These are phyloP conservation scores for Enteromius trimaculatus DNA, from an alignment of 2,797 vertebrate genomes.

Conservation along the genomic window DNA sequence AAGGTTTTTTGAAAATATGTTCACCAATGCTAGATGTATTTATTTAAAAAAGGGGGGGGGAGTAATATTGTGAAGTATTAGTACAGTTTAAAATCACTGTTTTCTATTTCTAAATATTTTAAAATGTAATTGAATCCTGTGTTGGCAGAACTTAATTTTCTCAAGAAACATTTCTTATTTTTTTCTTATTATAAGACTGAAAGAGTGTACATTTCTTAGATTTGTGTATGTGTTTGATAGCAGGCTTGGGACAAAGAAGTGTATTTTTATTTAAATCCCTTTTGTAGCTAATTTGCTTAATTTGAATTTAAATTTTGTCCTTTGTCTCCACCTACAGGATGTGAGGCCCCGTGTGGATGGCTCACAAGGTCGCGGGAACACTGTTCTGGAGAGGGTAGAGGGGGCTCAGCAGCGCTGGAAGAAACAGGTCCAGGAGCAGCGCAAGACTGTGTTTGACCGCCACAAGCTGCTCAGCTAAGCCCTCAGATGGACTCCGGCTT, in stretches of 20 bases:
- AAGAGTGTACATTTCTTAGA: neutral
- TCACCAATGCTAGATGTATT: neutral
- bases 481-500: neutral
- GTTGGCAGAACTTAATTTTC: neutral
- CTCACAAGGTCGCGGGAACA: constrained; percentile 80
- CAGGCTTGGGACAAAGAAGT: neutral
- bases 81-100: neutral
- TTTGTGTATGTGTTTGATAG: neutral
- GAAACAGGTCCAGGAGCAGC: constrained; percentile 94
- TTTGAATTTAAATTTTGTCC: neutral
- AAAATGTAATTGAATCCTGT: neutral
- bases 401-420: constrained; percentile 97
- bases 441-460: constrained; percentile 94
- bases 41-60: neutral
- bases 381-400: constrained; percentile 91
- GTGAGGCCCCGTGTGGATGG: constrained; percentile 69
- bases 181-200: neutral
- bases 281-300: neutral
- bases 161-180: neutral
- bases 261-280: neutral
- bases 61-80: neutral
- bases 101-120: neutral
- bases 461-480: constrained; percentile 95
- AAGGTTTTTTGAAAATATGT: neutral
- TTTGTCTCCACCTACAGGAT: constrained; percentile 76